These are phyloP conservation scores for Dromius quadrimaculatus DNA, from an alignment of 2,888 invertebrate genomes.

Conservation along the genomic window DNA sequence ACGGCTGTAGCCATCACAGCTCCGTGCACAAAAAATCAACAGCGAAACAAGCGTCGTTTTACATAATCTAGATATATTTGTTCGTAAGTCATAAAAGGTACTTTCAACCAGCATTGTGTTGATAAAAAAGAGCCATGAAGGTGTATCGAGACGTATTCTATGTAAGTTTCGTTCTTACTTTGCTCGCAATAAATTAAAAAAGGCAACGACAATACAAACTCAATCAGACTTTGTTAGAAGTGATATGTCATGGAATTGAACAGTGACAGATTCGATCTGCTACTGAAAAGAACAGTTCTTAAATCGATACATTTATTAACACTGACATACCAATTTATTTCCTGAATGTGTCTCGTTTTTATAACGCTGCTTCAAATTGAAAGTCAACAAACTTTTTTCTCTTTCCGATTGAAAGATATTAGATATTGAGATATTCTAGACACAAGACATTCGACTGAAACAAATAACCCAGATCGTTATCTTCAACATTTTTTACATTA, in stretches of 20 bases:
- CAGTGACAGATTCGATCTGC: conserved; percentile 30
- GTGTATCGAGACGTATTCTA: too few relatives aligned
- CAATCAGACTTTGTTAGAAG: conserved; percentile 1
- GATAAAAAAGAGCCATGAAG: too few relatives aligned
- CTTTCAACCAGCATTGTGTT: too few relatives aligned
- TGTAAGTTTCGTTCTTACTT: too few relatives aligned
- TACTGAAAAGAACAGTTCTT: conserved; percentile 18
- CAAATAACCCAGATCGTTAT: conserved; percentile 6
- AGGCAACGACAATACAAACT: conserved; percentile 7
- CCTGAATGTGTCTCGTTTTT: conserved; percentile 21
- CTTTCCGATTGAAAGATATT: too few relatives aligned
- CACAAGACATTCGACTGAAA: not conserved
- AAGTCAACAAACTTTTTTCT: conserved; percentile 18
- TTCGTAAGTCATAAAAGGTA: too few relatives aligned
- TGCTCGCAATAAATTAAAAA: not conserved
- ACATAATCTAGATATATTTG: too few relatives aligned
- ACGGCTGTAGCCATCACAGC: too few relatives aligned
- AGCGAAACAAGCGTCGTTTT: too few relatives aligned
- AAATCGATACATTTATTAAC: conserved; percentile 49
- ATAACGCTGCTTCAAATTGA: conserved; percentile 7
- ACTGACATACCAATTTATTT: conserved; percentile 38
- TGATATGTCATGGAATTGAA: conserved; percentile 38
- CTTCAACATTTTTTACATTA: too few relatives aligned
- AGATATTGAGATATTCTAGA: conserved; percentile 4
- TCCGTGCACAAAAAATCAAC: too few relatives aligned